Conservation (phyloP, 92 coral and sea anemone species). For the Plumapathes pennacea region DNA sequence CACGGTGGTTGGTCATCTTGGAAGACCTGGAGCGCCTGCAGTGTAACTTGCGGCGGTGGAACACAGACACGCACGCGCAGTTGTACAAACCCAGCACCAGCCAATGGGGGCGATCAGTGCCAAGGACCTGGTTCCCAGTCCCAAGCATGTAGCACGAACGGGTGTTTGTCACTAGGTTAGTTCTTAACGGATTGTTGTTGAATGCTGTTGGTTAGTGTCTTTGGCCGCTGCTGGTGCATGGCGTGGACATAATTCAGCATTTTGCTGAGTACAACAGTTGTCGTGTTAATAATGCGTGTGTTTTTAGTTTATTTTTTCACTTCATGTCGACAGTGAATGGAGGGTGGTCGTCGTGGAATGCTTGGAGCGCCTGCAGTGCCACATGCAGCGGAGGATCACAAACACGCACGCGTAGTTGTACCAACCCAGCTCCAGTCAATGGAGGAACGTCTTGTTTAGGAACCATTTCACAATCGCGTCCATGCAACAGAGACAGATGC, state of each 20-base stretch:
- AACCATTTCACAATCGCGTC: slow-evolving; percentile 1
- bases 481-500: not conserved
- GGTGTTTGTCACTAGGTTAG: too few relatives aligned
- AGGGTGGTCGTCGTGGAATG: slow-evolving; percentile 25
- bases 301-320: too few relatives aligned
- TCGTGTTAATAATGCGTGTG: too few relatives aligned
- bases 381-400: slow-evolving; percentile 34
- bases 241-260: too few relatives aligned
- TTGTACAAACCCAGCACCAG: slow-evolving; percentile 20
- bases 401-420: slow-evolving; percentile 38
- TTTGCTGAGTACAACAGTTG: too few relatives aligned
- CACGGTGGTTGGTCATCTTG: not conserved
- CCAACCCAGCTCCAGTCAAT: slow-evolving; percentile 41
- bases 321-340: too few relatives aligned
- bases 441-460: slow-evolving; percentile 49
- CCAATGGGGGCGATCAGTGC: slow-evolving; percentile 13
- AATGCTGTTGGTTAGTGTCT: too few relatives aligned
- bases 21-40: not conserved
- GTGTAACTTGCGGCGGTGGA: slow-evolving; percentile 15
- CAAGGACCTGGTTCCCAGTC: not conserved
- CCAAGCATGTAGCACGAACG: not conserved
- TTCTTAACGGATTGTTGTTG: too few relatives aligned
- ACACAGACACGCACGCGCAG: slow-evolving; percentile 7
- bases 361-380: slow-evolving; percentile 19
- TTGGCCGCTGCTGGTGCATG: too few relatives aligned